phyloP scores from a whole-genome alignment of 2,888 invertebrate genomes.

The Synanthedon andrenaeformis region DNA sequence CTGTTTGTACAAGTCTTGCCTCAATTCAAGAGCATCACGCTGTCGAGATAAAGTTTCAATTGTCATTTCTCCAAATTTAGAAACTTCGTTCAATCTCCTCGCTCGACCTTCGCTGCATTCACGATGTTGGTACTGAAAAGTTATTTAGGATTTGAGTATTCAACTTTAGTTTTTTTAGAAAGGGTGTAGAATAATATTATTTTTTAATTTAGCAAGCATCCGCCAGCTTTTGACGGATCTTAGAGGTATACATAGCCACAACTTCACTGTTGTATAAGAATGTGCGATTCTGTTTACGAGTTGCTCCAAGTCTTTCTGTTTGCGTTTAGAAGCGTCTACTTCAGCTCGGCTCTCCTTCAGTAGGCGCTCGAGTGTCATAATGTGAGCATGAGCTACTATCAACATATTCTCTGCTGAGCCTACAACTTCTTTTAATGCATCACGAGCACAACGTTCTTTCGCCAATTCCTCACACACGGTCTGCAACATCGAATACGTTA shows the following conservation, averaged over 20 bases:
- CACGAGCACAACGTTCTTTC: conserved; percentile 47
- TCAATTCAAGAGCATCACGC: conserved; percentile 52
- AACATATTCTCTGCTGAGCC: conserved; percentile 51
- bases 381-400: conserved; percentile 48
- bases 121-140: conserved; percentile 45
- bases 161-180: background rate
- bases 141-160: background rate
- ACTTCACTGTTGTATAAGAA: conserved; percentile 31
- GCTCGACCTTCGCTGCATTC: conserved; percentile 49
- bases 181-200: background rate
- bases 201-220: conserved; percentile 6
- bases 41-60: conserved; percentile 50
- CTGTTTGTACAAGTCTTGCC: conserved; percentile 20
- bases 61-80: conserved; percentile 54
- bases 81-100: conserved; percentile 46
- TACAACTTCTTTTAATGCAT: conserved; percentile 46
- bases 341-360: conserved; percentile 43
- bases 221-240: conserved; percentile 7
- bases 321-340: conserved; percentile 37
- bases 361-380: conserved; percentile 45
- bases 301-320: conserved; percentile 55
- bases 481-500: conserved; percentile 13
- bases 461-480: conserved; percentile 32
- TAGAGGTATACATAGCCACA: conserved; percentile 25
- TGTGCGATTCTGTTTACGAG: conserved; percentile 29